Base-by-base conservation (phyloP, 2,888 invertebrate species). In the Campoplex capitator region DNA sequence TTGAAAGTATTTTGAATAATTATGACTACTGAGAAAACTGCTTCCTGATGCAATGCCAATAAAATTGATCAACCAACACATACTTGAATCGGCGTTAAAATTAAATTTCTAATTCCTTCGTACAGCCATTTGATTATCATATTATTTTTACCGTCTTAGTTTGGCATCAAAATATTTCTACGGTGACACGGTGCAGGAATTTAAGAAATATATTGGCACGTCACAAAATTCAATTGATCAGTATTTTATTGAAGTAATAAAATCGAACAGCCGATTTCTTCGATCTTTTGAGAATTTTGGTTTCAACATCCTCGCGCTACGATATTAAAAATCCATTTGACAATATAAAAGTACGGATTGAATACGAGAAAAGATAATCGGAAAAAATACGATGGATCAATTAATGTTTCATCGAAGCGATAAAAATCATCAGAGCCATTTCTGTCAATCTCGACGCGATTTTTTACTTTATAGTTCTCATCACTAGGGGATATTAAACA, bases 391-490 rank as follows among this genome's bases (percentile, higher is more conserved):
- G 28, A 79, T 9, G 62, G 62, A 70, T 56, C 38, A 28, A 62
- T 62, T 32, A 23, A 38, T 3, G 38, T 56, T 45, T 56, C 18
- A 70, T 70, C n/a, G 38, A 23, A 23, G 32, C 58, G 35, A 65
- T 73, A 70, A 48, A 79, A 56, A 58, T 11, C 28, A 79, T 73
- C 32, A 35, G 32, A 80, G 65, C 51, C 73, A 73, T 23, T 73
- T 56, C 48, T 73, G 73, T 48, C 62, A 65, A 80, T 62, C 48
- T 73, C 73, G 23, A 68, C 58, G 38, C 11, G n/a, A 28, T 56
- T 70, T 56, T 32, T 51, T 75, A 38, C 11, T 75, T 54, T 78
- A 35, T 68, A 54, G 23, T 28, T 23, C 18, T 67, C 77, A 18
- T 67, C 77, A 18, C 16, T 13, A 51, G 48, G 32, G 23, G 23